Conservation (phyloP, 2,888 invertebrate genomes). For the Drosophila setosimentum region DNA sequence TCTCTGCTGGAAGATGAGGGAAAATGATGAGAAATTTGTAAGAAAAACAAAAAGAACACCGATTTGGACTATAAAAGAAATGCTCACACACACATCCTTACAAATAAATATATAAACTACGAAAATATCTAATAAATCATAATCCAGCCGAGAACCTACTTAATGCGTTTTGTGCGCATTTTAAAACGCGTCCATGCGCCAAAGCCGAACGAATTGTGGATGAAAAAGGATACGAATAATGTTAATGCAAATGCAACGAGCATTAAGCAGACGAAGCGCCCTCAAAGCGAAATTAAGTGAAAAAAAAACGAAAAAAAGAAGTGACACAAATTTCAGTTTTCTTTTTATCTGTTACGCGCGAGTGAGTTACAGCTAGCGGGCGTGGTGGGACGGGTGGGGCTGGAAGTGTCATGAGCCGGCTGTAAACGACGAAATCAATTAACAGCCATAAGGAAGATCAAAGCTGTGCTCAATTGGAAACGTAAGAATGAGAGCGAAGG, state of each 20-base stretch:
- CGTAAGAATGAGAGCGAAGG: constrained; percentile 24
- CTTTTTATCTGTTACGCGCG: constrained; percentile 46
- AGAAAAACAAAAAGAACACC: constrained; percentile 19
- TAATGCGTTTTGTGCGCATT: constrained; percentile 30
- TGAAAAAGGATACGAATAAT: constrained; percentile 49
- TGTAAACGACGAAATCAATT: constrained; percentile 54
- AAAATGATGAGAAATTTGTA: constrained; percentile 35
- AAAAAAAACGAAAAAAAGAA: constrained; percentile 10
- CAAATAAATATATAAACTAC: not conserved
- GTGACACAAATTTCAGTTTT: constrained; percentile 40
- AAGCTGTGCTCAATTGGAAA: constrained; percentile 55
- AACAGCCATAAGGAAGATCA: constrained; percentile 57
- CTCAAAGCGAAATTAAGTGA: constrained; percentile 24
- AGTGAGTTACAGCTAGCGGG: constrained; percentile 12
- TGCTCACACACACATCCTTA: constrained; percentile 8
- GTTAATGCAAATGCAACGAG: constrained; percentile 34
- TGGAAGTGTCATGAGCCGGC: constrained; percentile 28
- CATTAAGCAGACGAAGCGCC: constrained; percentile 22
- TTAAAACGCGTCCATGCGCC: constrained; percentile 31
- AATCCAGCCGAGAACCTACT: constrained; percentile 13
- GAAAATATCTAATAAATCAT: constrained; percentile 46
- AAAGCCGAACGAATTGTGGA: constrained; percentile 43
- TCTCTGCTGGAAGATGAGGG: constrained; percentile 44
- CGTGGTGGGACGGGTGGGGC: not conserved
- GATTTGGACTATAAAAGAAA: constrained; percentile 35